phyloP scores from a whole-genome alignment of 1,140 invertebrate genomes.

The Ceratina japonica region DNA sequence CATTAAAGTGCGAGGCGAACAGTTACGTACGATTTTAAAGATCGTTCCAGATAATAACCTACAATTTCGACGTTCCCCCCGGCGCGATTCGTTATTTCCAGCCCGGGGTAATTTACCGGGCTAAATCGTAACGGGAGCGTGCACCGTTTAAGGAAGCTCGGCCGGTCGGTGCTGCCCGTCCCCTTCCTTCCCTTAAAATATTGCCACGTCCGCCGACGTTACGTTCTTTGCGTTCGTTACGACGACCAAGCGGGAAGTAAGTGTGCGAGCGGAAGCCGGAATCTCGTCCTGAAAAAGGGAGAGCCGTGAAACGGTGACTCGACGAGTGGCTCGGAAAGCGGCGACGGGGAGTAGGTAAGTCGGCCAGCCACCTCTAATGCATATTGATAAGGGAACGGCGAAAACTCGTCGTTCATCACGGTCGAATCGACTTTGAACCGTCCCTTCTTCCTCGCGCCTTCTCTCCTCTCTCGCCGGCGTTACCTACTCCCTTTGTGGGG shows the following conservation, averaged over 20 bases:
- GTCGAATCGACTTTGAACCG: constrained; percentile 43
- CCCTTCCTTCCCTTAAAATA: neutral
- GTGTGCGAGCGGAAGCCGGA: neutral
- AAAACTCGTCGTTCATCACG: constrained; percentile 61
- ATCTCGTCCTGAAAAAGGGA: constrained; percentile 20
- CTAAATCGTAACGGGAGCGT: constrained; percentile 8
- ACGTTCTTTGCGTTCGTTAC: constrained; percentile 32
- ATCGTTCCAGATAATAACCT: constrained; percentile 28
- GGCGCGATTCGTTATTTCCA: constrained; percentile 25
- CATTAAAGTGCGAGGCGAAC: neutral
- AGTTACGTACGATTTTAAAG: constrained; percentile 7
- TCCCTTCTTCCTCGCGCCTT: neutral
- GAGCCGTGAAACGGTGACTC: constrained; percentile 46
- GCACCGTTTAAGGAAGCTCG: constrained; percentile 9
- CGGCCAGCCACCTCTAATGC: constrained; percentile 62
- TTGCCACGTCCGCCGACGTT: constrained; percentile 6
- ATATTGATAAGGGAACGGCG: constrained; percentile 59
- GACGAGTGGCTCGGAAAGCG: constrained; percentile 45
- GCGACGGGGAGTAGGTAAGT: constrained; percentile 56
- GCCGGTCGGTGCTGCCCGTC: too few species aligned
- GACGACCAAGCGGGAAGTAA: neutral
- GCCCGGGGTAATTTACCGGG: constrained; percentile 5
- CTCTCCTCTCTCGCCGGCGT: neutral
- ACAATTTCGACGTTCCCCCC: constrained; percentile 15
- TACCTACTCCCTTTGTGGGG: neutral